These are phyloP conservation scores for Ptychochromis oligacanthus DNA, from an alignment of 2,113 vertebrate genomes.

Conservation along the genomic window DNA sequence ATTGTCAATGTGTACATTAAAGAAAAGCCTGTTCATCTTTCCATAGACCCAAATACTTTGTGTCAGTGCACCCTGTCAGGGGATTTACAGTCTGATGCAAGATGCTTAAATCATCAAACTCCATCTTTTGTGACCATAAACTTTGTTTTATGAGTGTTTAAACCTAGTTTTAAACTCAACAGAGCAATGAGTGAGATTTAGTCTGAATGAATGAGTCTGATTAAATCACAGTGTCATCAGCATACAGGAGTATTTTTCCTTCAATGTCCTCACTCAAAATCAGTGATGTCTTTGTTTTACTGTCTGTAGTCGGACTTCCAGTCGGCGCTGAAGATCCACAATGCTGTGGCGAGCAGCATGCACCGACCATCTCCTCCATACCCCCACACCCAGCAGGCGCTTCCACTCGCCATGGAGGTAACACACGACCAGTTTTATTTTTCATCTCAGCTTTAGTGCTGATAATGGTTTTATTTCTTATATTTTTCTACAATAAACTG, in stretches of 20 bases:
- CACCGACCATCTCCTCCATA: constrained; percentile 94
- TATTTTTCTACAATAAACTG: not conserved
- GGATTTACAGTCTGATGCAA: not conserved
- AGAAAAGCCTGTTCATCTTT: no score
- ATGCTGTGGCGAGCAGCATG: constrained; percentile 93
- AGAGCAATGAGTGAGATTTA: not conserved
- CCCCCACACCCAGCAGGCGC: constrained; percentile 87
- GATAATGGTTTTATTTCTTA: not conserved
- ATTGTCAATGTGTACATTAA: no score
- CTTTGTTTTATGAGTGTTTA: not conserved
- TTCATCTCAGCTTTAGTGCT: not conserved
- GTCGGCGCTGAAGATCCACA: constrained; percentile 96
- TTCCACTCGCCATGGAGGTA: constrained; percentile 84
- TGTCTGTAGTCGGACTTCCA: constrained; percentile 87
- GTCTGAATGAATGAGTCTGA: not conserved
- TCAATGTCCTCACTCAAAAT: rapidly evolving
- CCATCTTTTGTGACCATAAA: not conserved
- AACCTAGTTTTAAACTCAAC: rapidly evolving
- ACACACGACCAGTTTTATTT: not conserved
- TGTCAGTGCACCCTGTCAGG: not conserved
- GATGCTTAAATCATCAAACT: not conserved
- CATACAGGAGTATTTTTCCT: not conserved
- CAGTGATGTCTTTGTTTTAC: not conserved
- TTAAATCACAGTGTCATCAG: not conserved
- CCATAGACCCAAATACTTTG: no score